A percentile compares a stretch with the other conserved stretches of the same genome.
Evolutionary conservation across 2,797 vertebrate genomes (phyloP).

Genomic region (Peromyscus nudipes): DNA sequence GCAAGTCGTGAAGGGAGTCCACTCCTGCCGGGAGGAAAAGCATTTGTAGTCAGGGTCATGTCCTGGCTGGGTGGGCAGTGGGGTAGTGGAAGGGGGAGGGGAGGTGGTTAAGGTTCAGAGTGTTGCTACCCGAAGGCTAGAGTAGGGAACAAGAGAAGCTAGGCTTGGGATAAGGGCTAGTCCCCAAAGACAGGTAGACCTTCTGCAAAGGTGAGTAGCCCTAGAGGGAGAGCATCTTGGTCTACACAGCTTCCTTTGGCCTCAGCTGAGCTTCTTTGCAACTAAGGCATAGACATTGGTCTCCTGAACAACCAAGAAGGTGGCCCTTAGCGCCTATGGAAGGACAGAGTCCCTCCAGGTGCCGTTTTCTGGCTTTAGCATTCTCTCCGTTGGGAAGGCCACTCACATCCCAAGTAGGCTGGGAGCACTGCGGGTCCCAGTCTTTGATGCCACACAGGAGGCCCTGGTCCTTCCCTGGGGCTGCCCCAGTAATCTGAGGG

Average conservation of each 20-base stretch:
- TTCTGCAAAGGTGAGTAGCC: background rate
- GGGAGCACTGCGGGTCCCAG: background rate
- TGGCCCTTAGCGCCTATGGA: background rate
- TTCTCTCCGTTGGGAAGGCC: too few species aligned
- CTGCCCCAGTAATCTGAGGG: background rate
- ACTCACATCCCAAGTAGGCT: background rate
- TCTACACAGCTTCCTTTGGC: background rate
- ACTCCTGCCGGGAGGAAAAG: background rate
- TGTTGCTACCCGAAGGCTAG: background rate
- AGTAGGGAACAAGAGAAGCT: too few species aligned
- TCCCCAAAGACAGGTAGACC: background rate
- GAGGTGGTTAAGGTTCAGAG: background rate
- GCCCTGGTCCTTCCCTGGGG: background rate
- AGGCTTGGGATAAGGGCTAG: background rate
- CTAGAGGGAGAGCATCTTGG: background rate
- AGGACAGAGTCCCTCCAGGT: too few species aligned
- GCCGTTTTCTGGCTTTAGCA: background rate
- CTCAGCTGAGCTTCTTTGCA: too few species aligned
- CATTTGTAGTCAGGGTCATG: too few species aligned
- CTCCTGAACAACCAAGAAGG: background rate
- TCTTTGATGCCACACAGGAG: background rate
- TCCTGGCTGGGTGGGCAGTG: background rate
- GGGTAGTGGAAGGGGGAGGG: fast-evolving
- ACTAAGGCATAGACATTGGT: background rate
- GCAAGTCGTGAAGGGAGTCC: too few species aligned